phyloP scores from a whole-genome alignment of 1,140 invertebrate species.

The Lepidotrigona ventralis region DNA sequence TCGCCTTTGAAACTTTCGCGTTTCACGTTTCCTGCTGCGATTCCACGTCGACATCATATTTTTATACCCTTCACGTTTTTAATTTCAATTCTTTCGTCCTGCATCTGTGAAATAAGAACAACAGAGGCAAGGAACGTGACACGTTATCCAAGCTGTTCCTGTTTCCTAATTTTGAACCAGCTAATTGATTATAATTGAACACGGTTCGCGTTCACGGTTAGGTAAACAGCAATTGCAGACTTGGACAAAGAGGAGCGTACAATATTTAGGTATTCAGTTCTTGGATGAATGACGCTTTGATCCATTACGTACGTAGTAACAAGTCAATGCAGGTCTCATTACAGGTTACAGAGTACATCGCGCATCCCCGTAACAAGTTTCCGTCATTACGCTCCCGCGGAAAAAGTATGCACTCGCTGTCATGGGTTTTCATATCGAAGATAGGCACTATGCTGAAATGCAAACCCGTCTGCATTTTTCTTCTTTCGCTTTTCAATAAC shows the following conservation, averaged over 20 bases:
- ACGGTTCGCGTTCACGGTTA: background rate
- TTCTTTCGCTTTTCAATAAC: constrained; percentile 13
- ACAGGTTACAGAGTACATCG: constrained; percentile 11
- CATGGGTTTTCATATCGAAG: constrained; percentile 17
- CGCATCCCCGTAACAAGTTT: constrained; percentile 26
- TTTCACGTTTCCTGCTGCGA: too few relatives aligned
- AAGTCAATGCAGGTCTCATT: constrained; percentile 16
- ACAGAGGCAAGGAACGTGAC: too few relatives aligned
- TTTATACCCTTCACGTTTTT: too few relatives aligned
- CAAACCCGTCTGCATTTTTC: background rate
- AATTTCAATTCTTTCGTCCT: too few relatives aligned
- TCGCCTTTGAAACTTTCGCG: too few relatives aligned
- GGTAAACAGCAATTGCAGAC: background rate
- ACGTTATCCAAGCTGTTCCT: too few relatives aligned
- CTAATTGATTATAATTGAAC: background rate
- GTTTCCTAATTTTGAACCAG: too few relatives aligned
- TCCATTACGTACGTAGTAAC: constrained; percentile 15
- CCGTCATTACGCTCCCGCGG: constrained; percentile 14
- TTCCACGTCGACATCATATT: too few relatives aligned
- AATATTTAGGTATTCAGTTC: constrained; percentile 6
- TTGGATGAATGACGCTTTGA: constrained; percentile 18
- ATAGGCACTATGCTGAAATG: constrained; percentile 3
- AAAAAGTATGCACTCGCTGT: background rate
- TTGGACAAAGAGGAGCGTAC: background rate
- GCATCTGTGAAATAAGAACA: too few relatives aligned